phyloP scores from a whole-genome alignment of 2,888 invertebrate genomes.

The Caenorhabditis macrosperma region DNA sequence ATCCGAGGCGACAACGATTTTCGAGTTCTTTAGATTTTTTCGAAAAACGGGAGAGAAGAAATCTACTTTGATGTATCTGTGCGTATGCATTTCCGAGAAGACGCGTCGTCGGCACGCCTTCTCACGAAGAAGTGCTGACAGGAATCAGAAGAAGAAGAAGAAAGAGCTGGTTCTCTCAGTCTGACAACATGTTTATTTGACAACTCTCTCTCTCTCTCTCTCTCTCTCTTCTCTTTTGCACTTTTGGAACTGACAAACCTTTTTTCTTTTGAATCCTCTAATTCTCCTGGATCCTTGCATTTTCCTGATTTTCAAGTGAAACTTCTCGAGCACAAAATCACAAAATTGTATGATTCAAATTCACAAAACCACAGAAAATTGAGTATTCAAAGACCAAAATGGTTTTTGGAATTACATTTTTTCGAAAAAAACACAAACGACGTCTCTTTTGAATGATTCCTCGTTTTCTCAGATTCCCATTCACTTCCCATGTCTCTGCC shows the following conservation, averaged over 20 bases:
- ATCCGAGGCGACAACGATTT: not conserved
- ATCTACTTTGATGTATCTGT: slow-evolving; percentile 47
- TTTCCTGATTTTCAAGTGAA: too few species aligned
- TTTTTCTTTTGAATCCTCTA: not conserved
- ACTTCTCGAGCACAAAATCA: too few species aligned
- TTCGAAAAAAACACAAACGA: too few species aligned
- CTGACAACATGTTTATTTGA: slow-evolving; percentile 49
- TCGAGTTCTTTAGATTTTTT: slow-evolving; percentile 15
- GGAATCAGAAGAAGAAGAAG: slow-evolving; percentile 23
- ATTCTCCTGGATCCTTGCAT: too few species aligned
- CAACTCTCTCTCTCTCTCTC: slow-evolving; percentile 36
- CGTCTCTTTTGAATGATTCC: too few species aligned
- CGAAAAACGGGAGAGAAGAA: slow-evolving; percentile 25
- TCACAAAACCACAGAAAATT: too few species aligned
- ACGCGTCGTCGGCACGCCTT: slow-evolving; percentile 4
- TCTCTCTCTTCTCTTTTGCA: slow-evolving; percentile 9
- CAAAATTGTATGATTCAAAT: too few species aligned
- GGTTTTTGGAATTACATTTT: too few species aligned
- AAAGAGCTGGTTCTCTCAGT: not conserved
- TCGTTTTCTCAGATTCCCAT: too few species aligned
- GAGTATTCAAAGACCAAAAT: too few species aligned
- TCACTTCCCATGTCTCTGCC: too few species aligned
- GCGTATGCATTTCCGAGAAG: slow-evolving; percentile 47
- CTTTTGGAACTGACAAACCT: slow-evolving; percentile 4
- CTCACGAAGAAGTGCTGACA: slow-evolving; percentile 25